Evolutionary conservation across 1,140 invertebrate species (phyloP), one percentile per base, ranked within the genome.

Genomic region (Mizuhopecten yessoensis): DNA sequence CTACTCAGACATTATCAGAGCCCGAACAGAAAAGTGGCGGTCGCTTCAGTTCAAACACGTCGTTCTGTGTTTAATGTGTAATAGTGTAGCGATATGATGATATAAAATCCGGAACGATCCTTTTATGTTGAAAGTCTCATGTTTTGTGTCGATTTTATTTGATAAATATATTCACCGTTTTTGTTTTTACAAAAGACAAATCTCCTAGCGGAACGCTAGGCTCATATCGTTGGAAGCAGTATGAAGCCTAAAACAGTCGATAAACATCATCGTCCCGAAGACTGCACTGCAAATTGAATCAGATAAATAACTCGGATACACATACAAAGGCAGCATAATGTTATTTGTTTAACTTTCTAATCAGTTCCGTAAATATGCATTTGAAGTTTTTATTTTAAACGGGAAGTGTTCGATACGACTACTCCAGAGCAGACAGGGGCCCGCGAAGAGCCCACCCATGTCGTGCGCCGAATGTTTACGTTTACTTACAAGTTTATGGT

Each of bases 291-390:
- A 49, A 17, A 49, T 49, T 15, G 20, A 49, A 49, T 49, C 45
- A 49, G 45, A 49, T 49, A 49, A 49, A 29, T 75, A 75, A 75
- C 57, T n/a, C 57, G 23, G n/a, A 23, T 29, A 75, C 23, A n/a
- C 57, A 75, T 75, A 75, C 57, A n/a, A n/a, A 75, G 57, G 57
- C 57, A n/a, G 57, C n/a, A 2, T n/a, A 29, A 75, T 75, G 57
- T 75, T 29, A 29, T 29, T 9, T 29, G n/a, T 75, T 75, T 3
- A 49, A 9, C 17, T 75, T 75, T 75, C 7, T 29, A 75, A 29
- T 10, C 5, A 75, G 5, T 29, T 75, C 17, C 5, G 57, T 75
- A 17, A 75, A 75, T 75, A 75, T 75, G 57, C 57, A 29, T 75
- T 75, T n/a, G 57, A 75, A 75, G n/a, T 75, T 75, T 75, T 75